Base-by-base conservation (phyloP, 2,113 vertebrate genomes). In the Gavialis gangeticus region DNA sequence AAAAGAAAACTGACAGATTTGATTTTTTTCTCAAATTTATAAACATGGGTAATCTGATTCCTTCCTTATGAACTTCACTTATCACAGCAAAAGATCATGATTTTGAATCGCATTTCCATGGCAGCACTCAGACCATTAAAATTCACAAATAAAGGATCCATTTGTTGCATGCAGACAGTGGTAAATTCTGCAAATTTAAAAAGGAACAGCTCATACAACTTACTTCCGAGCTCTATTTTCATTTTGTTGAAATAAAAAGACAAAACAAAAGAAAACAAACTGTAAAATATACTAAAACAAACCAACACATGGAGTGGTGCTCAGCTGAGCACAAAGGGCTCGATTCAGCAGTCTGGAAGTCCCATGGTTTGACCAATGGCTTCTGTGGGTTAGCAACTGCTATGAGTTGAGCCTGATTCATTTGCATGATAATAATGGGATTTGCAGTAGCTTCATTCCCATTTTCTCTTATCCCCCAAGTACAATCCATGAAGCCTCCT, bases 201-300 rank as follows among this genome's bases (percentile, higher is more conserved):
- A 98, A 98, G 98, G 98, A 98, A 97, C 95, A 95, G 97, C 98
- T 98, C 97, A 98, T 97, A 97, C 95, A 98, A 99, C 99, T 99
- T 99, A 99, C 99, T 99, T 99, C 98, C 99, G 99, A 98, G 99
- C 99, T 99, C 99, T 99, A 99, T 97, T 99, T 99, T 99, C 99
- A 99, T 99, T 99, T 99, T 99, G 99, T 98, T 93, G 99, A 99
- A 99, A 99, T 98, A 99, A 99, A 99, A 99, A 99, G 97, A 98
- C 97, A 98, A 98, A 98, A 98, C 97, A 98, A 97, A 98, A 98
- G 97, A 98, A 98, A 98, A 98, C 89, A 98, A 98, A 98, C 90
- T 98, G 98, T 98, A 98, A 98, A 97, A 98, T 98, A 98, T 95
- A 97, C 97, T 95, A 95, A 97, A 98, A 96, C 85, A 96, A 97